A percentile compares a stretch with the other conserved stretches of the same genome.
These are phyloP conservation scores for Xylocopa sonorina DNA, from an alignment of 1,140 invertebrate species.

Conservation along the genomic window DNA sequence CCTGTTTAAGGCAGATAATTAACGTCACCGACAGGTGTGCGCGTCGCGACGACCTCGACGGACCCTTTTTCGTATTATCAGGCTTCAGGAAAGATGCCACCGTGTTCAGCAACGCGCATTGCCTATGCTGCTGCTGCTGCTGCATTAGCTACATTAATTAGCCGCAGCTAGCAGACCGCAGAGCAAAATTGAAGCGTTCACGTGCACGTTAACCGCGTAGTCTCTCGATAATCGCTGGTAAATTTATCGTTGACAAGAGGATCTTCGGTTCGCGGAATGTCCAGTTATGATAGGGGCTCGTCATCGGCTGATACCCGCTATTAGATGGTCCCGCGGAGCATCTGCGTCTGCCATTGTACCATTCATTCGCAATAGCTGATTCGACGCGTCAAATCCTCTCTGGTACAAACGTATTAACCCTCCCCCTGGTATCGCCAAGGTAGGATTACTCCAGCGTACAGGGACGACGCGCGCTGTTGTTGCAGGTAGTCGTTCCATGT, in stretches of 20 bases:
- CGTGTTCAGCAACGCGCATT: not conserved
- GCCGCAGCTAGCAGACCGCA: not conserved
- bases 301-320: not conserved
- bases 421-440: no score
- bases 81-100: not conserved
- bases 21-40: conserved; percentile 9
- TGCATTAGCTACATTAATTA: no score
- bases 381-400: not conserved
- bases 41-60: no score
- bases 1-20: not conserved
- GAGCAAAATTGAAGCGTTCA: not conserved
- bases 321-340: not conserved
- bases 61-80: not conserved
- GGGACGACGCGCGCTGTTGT: no score
- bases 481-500: no score
- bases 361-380: not conserved
- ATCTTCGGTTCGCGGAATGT: not conserved
- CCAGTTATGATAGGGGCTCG: not conserved
- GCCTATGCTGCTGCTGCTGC: no score
- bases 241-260: not conserved
- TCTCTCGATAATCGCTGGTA: not conserved
- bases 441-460: no score
- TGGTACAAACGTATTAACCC: not conserved
- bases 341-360: not conserved
- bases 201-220: not conserved